Evolutionary conservation across 2,113 vertebrate genomes (phyloP), one percentile per base, ranked within the genome.

Genomic region (Pagrus major): DNA sequence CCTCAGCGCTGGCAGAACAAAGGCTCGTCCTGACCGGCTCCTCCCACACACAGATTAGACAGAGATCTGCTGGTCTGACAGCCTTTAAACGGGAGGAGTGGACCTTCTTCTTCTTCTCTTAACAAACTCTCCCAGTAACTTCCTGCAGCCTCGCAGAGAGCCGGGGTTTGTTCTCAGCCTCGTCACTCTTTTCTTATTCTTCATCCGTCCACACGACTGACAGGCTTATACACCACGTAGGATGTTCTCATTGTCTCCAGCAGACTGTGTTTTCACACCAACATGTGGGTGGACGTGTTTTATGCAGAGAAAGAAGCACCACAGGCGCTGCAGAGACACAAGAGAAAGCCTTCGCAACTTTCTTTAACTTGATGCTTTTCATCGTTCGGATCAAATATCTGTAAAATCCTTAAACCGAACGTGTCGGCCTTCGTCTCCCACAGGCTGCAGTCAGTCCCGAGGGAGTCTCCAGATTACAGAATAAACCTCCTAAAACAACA

Each of bases 401-500:
- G 59, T 23, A 16, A 21, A 71, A 37, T 15, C 70, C 29, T 49
- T 4, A 21, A 4, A 16, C 29, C 10, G 44, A 21, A 5, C 35
- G 64, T 23, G 46, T 51, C 46, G 27, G 21, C 46, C 55, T 55
- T 31, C 27, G 21, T 20, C 9, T 42, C 39, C 58, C 27, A 14
- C 33, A 39, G 51, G 6, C 16, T 41, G 18, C 9, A 12, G 27
- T 37, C 76, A 3, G 58, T 44, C 67, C 58, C 23, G 46, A 18
- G 75, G 74, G 76, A 74, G 56, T 66, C 58, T n/a, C n/a, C 61
- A 27, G 58, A 69, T 47, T 67, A 70, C 76, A 41, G 14, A 41
- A 9, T 15, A 18, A 41, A 69, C 76, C 71, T 71, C 71, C 76
- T 64, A 85, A 71, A 82, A 87, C 77, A 92, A 85, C 85, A 91